Conservation (phyloP, 92 coral and sea anemone species). For the Desmophyllum pertusum region DNA sequence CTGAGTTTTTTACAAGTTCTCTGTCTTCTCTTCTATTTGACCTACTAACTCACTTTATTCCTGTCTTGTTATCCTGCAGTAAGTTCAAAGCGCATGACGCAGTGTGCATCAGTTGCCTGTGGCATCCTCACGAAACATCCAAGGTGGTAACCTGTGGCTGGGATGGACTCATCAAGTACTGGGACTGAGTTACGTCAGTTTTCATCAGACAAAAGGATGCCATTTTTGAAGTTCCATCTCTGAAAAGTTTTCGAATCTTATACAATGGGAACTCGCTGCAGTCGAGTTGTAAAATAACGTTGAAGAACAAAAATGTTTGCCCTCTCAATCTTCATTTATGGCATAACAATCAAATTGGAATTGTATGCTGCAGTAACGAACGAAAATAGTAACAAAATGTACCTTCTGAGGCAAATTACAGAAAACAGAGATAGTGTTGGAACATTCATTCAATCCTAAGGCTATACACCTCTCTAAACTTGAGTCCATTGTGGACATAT, state of each 20-base stretch:
- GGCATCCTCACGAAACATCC: constrained; percentile 99
- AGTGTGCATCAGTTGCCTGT: constrained; percentile 95
- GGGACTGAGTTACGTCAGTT: constrained; percentile 66
- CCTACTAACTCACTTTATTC: not conserved
- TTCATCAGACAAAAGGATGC: not conserved
- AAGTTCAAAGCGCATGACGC: constrained; percentile 99
- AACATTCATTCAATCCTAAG: not conserved
- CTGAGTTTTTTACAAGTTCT: too few relatives aligned
- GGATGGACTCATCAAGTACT: constrained; percentile 99
- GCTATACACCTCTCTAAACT: not conserved
- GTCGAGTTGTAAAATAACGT: not conserved
- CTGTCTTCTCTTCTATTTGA: not conserved
- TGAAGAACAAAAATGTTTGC: not conserved
- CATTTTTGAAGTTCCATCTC: not conserved
- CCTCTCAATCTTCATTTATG: not conserved
- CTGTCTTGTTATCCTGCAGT: constrained; percentile 44
- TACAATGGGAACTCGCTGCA: not conserved
- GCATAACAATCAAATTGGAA: not conserved
- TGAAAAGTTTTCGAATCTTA: not conserved
- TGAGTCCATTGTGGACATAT: not conserved
- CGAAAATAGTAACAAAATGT: too few relatives aligned
- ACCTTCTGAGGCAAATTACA: not conserved
- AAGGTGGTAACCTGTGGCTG: constrained; percentile 99
- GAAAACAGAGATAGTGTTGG: not conserved
- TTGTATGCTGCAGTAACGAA: not conserved